Evolutionary conservation across 2,797 vertebrate species (phyloP), one percentile per base, ranked within the genome.

Genomic region (Neoniphon sammara): DNA sequence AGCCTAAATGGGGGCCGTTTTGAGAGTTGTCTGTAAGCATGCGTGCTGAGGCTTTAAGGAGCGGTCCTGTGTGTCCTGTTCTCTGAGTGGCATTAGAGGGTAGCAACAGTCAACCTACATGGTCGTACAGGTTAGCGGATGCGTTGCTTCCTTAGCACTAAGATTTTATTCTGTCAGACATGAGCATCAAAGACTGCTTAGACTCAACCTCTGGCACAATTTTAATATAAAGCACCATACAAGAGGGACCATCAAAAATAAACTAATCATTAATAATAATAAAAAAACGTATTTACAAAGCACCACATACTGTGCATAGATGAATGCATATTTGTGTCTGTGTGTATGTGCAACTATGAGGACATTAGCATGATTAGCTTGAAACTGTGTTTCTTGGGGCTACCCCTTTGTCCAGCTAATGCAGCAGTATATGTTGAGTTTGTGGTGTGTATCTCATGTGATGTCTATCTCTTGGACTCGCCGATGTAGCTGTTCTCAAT

Each of bases 401-500:
- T 25, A 34, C 20, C 34, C 25, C 11, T 20, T 30, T n/a, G 55
- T 70, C 64, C 62, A 42, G 39, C 39, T 42, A 11, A 42, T 42
- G 36, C 36, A 10, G 36, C 36, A 39, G 49, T 15, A 4, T n/a
- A 6, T 52, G 25, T 20, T 12, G 49, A 20, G 21, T 25, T 27
- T 34, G 55, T 57, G 31, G 23, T 27, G 61, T n/a, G 12, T 15
- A 30, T 42, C 65, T 18, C 66, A 25, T 69, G 47, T 54, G 55
- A 21, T 46, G 34, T 84, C 77, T 93, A 92, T 91, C 90, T 90
- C 74, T 52, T 89, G 72, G 86, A 57, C 61, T 94, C 73, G 0
- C 85, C 88, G 82, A 91, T 86, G 92, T 96, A 96, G 94, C 96
- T 97, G 95, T 98, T 98, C 90, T 98, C 97, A 0, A 98, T 93